Evolutionary conservation across 2,797 vertebrate species (phyloP).

Genomic region (Centropyge bicolor): DNA sequence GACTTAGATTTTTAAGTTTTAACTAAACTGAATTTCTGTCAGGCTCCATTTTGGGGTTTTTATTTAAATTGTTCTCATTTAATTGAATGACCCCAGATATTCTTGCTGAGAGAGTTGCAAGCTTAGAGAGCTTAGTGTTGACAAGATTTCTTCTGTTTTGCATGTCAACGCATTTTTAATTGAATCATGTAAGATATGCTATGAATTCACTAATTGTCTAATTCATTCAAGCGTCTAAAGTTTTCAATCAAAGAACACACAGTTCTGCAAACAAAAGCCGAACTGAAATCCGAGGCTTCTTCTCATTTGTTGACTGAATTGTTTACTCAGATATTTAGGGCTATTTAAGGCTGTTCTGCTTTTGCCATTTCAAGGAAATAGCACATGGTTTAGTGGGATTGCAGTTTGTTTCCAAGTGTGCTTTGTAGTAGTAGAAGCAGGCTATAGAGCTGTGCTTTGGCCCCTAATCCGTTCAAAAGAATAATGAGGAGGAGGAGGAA

Average conservation of each 20-base stretch:
- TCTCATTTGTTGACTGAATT: background rate
- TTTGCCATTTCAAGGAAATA: slow-evolving; percentile 34
- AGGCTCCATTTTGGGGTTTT: background rate
- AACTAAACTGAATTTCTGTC: background rate
- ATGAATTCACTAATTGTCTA: background rate
- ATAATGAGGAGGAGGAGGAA: slow-evolving; percentile 71
- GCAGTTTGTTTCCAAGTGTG: slow-evolving; percentile 54
- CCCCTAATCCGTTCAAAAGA: slow-evolving; percentile 69
- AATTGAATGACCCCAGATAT: background rate
- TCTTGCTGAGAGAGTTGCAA: background rate
- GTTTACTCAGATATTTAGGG: slow-evolving; percentile 16
- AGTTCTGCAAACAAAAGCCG: slow-evolving; percentile 9
- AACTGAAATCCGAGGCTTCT: background rate
- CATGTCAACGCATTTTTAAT: background rate
- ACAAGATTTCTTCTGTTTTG: background rate
- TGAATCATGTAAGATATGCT: background rate
- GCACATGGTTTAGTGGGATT: slow-evolving; percentile 52
- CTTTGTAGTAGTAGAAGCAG: slow-evolving; percentile 51
- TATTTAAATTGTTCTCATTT: background rate
- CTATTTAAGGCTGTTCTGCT: background rate
- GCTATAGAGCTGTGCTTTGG: slow-evolving; percentile 52
- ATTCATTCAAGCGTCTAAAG: background rate
- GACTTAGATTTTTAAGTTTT: background rate
- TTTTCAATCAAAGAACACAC: slow-evolving; percentile 9
- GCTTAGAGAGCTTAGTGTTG: background rate